These are phyloP conservation scores for Tragelaphus imberbis DNA, from an alignment of 2,113 vertebrate species.

Conservation along the genomic window DNA sequence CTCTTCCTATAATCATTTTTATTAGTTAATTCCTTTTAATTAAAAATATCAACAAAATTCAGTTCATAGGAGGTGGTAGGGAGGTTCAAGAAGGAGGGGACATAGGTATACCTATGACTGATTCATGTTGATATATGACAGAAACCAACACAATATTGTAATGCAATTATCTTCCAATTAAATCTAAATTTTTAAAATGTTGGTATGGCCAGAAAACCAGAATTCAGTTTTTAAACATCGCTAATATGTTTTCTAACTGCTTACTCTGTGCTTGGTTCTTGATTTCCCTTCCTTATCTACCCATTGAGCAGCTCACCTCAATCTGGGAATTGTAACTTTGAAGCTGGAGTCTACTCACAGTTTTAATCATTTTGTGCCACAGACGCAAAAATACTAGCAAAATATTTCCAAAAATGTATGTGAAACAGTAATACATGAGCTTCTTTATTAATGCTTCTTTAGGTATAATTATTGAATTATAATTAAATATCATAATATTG, in stretches of 20 bases:
- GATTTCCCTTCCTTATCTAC: not conserved
- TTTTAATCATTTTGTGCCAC: not conserved
- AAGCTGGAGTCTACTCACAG: not conserved
- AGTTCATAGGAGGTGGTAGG: not conserved
- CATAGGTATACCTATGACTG: not conserved
- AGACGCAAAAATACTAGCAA: not conserved
- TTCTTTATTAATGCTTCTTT: conserved; percentile 8
- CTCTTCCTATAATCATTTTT: not conserved
- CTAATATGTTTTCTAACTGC: not conserved
- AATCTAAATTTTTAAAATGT: not conserved
- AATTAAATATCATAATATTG: not conserved
- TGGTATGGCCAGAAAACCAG: not conserved
- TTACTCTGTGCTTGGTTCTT: conserved; percentile 1
- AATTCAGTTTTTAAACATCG: conserved; percentile 14
- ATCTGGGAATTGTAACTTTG: not conserved
- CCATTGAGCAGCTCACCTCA: not conserved
- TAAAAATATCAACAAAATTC: not conserved
- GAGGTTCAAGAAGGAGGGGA: not conserved
- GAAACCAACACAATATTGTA: not conserved
- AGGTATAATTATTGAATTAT: not conserved
- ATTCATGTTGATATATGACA: not conserved
- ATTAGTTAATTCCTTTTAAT: conserved; percentile 19
- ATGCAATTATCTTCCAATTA: not conserved
- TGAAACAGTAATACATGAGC: not conserved
- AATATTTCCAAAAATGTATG: conserved; percentile 14